phyloP scores from a whole-genome alignment of 2,797 vertebrate genomes.

The Tokudaia muenninki region DNA sequence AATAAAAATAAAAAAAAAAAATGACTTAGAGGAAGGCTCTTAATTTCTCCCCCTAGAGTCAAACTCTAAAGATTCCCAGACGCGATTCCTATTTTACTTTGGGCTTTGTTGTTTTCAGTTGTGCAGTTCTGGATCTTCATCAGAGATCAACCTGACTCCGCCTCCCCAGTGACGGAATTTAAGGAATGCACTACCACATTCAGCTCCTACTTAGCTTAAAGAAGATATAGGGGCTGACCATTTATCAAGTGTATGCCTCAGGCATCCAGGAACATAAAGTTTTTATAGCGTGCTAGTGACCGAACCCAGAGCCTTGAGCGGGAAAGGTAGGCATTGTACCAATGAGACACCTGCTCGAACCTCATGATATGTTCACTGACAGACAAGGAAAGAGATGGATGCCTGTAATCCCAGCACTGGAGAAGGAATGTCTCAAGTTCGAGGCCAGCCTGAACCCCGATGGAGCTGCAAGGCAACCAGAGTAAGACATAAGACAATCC shows the following conservation, averaged over 20 bases:
- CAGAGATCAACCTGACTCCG: neutral
- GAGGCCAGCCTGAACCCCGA: neutral
- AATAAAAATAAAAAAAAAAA: neutral
- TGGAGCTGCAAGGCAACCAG: neutral
- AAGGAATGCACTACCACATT: neutral
- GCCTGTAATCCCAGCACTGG: neutral
- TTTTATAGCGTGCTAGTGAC: neutral
- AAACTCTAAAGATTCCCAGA: neutral
- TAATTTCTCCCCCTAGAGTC: neutral
- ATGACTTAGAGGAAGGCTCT: neutral
- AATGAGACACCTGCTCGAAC: neutral
- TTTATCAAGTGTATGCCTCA: neutral
- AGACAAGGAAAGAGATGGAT: neutral
- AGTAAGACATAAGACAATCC: neutral
- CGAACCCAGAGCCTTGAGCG: too few relatives aligned
- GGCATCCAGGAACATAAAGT: neutral
- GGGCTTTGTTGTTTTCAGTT: neutral
- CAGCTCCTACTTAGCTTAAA: neutral
- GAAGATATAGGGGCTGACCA: neutral
- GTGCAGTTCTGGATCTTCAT: neutral
- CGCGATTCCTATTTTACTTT: neutral
- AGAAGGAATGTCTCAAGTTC: neutral
- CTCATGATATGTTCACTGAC: neutral
- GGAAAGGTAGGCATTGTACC: neutral
- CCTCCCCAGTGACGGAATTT: neutral